phyloP scores from a whole-genome alignment of 2,113 vertebrate genomes.

The Mobula birostris region DNA sequence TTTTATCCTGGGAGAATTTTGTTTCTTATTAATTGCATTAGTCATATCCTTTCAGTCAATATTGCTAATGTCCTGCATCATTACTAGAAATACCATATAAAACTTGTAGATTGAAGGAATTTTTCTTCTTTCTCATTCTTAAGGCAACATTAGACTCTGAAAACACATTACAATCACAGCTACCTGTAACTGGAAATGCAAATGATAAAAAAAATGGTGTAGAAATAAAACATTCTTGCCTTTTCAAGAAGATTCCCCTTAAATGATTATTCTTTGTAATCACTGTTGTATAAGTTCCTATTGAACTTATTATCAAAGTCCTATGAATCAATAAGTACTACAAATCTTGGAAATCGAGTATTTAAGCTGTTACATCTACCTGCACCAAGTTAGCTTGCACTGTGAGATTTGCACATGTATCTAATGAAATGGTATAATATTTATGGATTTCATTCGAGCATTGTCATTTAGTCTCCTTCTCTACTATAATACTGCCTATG shows the following conservation, averaged over 20 bases:
- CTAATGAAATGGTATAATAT: neutral
- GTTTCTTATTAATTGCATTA: neutral
- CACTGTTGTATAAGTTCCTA: neutral
- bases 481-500: neutral
- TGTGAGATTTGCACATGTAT: neutral
- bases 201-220: neutral
- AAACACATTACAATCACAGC: neutral
- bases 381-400: neutral
- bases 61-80: neutral
- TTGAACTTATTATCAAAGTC: neutral
- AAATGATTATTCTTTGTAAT: neutral
- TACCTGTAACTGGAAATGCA: neutral
- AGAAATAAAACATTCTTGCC: conserved; percentile 12
- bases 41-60: neutral
- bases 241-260: neutral
- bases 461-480: neutral
- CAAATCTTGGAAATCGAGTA: neutral
- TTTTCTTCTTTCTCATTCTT: neutral
- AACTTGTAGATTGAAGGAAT: neutral
- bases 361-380: neutral
- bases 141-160: neutral
- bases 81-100: neutral
- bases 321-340: neutral
- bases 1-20: neutral
- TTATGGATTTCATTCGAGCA: neutral